These are phyloP conservation scores for Psilanteris sp. DNA, from an alignment of 1,140 invertebrate species.

Conservation along the genomic window DNA sequence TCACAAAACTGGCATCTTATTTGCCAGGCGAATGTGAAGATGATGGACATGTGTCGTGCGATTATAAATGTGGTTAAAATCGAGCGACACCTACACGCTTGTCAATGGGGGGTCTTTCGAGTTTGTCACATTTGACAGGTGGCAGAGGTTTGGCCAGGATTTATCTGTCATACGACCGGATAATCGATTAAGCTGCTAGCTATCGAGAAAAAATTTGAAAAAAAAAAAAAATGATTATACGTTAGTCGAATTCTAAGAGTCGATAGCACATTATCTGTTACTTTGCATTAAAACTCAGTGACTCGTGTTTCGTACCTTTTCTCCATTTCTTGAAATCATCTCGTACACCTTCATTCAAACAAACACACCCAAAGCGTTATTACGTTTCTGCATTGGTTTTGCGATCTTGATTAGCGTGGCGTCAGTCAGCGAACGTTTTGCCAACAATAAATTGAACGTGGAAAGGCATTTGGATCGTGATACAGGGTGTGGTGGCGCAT, in stretches of 20 bases:
- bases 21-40: neutral
- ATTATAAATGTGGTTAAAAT: slow-evolving; percentile 37
- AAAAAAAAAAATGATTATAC: too few relatives aligned
- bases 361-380: too few relatives aligned
- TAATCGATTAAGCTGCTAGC: slow-evolving; percentile 62
- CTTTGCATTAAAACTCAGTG: too few relatives aligned
- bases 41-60: slow-evolving; percentile 37
- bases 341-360: slow-evolving; percentile 20
- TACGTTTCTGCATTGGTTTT: too few relatives aligned
- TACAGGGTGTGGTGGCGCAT: slow-evolving; percentile 1
- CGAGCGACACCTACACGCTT: slow-evolving; percentile 68
- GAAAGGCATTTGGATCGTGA: slow-evolving; percentile 5
- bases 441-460: slow-evolving; percentile 8
- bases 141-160: slow-evolving; percentile 53
- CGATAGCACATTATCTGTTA: slow-evolving; percentile 14
- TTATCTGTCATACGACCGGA: slow-evolving; percentile 57
- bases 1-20: slow-evolving; percentile 1
- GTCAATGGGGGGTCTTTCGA: slow-evolving; percentile 66
- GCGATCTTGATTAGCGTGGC: slow-evolving; percentile 9
- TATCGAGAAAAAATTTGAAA: too few relatives aligned
- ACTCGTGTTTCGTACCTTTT: too few relatives aligned
- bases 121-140: slow-evolving; percentile 68
- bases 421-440: neutral
- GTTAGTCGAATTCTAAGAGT: too few relatives aligned
- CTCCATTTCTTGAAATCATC: too few relatives aligned